Evolutionary conservation across 2,888 invertebrate genomes (phyloP), one percentile per base, ranked within the genome.

Genomic region (Temnothorax ravouxi): DNA sequence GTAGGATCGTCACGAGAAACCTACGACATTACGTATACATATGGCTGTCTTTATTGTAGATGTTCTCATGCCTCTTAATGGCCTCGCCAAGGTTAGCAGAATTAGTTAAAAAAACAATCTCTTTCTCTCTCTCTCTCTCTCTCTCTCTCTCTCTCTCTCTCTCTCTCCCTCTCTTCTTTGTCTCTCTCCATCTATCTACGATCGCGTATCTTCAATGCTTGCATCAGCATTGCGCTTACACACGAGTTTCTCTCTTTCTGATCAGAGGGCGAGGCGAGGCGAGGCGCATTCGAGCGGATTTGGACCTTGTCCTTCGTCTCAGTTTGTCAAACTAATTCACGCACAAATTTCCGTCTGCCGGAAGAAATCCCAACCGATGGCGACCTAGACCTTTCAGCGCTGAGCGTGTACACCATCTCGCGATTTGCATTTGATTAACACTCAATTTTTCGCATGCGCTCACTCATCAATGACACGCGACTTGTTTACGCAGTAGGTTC

Each of bases 311-410:
- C 89, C 90, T 91, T 90, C 91, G 80, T 11, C 56, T 38, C 75
- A 61, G 88, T 91, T 90, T 91, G 90, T 82, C 88, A 87, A 91
- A 91, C 81, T 85, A 91, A 91, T 93, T 92, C 84, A 84, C 89
- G n/a, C n/a, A 86, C 76, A 72, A 88, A 90, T 92, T 93, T 92
- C 86, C 86, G 84, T 67, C 80, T 84, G 80, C 82, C 88, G 89
- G 88, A 91, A 91, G 90, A 74, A 69, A 71, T 67, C 29, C 15
- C 13, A 21, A 86, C 83, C 61, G 3, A 67, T 74, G 83, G 80
- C 89, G 93, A 93, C 93, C 93, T 93, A 93, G 93, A 94, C 93
- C 94, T 94, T 93, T 92, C 91, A 88, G 83, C 86, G 85, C 71
- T 87, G 85, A 88, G 88, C 89, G 88, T 88, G 88, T 87, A 84